A percentile compares a stretch with the other conserved stretches of the same genome.
Evolutionary conservation across 2,113 vertebrate species (phyloP).

Genomic region (Gracilinanus agilis): DNA sequence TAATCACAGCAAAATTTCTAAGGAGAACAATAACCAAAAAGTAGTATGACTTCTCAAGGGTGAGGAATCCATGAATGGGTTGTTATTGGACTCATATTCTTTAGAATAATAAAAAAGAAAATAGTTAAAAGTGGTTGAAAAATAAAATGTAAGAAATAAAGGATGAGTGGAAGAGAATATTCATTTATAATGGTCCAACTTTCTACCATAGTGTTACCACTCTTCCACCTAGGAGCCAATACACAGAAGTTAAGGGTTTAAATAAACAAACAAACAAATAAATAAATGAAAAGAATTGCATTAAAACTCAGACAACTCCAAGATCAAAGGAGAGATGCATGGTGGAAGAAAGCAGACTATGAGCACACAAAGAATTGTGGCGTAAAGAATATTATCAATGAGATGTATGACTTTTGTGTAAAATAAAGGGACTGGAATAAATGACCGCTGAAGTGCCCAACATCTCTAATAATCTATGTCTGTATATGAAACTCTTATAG

Average conservation of each 20-base stretch:
- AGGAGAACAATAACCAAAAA: background rate
- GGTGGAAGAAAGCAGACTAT: background rate
- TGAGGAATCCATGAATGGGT: background rate
- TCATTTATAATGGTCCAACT: constrained; percentile 7
- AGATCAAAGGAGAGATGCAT: background rate
- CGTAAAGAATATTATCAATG: background rate
- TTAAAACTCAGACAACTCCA: background rate
- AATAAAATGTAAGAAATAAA: background rate
- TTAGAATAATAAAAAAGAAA: background rate
- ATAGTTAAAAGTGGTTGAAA: background rate
- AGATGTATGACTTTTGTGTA: background rate
- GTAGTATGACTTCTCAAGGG: background rate
- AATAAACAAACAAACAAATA: too few relatives aligned
- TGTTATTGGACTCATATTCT: background rate
- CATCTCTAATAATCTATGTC: background rate
- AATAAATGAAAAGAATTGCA: too few relatives aligned
- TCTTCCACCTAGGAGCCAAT: too few relatives aligned
- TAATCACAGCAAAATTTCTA: background rate
- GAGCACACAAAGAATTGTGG: background rate
- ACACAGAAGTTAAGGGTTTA: too few relatives aligned
- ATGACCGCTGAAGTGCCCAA: background rate
- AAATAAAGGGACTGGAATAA: background rate
- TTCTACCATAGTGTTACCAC: background rate
- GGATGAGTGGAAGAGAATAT: background rate
- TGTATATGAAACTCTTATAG: background rate